These are phyloP conservation scores for Teleogryllus oceanicus DNA, from an alignment of 2,888 invertebrate species.

Conservation along the genomic window DNA sequence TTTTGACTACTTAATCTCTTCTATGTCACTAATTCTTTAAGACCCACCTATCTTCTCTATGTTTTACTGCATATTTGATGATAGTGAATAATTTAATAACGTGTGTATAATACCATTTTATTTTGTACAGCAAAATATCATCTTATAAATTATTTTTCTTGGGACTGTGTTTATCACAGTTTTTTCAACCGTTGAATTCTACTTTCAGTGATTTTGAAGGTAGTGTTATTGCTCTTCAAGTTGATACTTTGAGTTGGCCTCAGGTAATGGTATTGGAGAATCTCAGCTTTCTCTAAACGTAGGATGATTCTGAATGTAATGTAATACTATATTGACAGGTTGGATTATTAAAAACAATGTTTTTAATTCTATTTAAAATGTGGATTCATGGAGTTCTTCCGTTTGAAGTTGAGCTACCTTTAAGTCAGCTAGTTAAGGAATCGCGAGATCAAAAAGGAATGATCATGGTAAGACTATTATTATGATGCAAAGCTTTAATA, in stretches of 20 bases:
- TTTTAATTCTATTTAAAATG: neutral
- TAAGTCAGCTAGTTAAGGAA: neutral
- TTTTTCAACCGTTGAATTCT: neutral
- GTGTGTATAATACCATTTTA: neutral
- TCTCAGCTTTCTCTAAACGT: neutral
- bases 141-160: neutral
- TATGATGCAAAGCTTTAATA: too few species aligned
- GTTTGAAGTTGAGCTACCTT: neutral
- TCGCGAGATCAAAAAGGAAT: too few species aligned
- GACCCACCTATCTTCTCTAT: neutral
- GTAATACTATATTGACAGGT: neutral
- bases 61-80: neutral
- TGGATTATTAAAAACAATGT: neutral
- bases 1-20: too few species aligned
- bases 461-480: too few species aligned
- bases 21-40: neutral
- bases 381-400: neutral
- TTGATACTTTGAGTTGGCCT: conserved; percentile 3
- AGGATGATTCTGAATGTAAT: neutral
- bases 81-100: neutral
- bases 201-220: neutral
- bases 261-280: neutral
- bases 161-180: neutral
- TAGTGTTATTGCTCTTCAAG: neutral
- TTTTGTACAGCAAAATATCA: neutral